Evolutionary conservation across 2,888 invertebrate species (phyloP), one percentile per base, ranked within the genome.

Genomic region (Zonitis immaculata): DNA sequence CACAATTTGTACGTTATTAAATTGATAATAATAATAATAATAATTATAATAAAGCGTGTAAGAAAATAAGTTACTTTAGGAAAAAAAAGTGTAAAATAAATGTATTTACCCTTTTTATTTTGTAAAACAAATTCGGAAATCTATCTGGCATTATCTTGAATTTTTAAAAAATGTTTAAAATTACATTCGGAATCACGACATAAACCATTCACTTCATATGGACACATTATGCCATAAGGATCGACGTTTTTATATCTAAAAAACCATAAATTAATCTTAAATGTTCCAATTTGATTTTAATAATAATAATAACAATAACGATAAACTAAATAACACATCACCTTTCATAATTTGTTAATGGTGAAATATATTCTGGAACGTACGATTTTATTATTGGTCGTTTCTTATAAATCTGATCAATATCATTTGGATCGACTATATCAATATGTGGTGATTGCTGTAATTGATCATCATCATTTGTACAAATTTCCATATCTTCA

Each of bases 171-270:
- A 45, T 75, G 75, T 56, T 70, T 71, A 57, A 68, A 75, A 51
- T 62, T 60, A 63, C 75, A 76, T 49, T 73, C 74, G 46, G 67
- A 57, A 61, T 76, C 75, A 50, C 73, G 66, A 57, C 75, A 76
- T 22, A 65, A 69, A 47, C 75, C 75, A 56, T 71, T 65, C 27
- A 74, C 64, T 59, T 75, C 73, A 55, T 70, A 75, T 1, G 75
- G 75, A 60, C 75, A 76, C 56, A 74, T 59, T 42, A 71, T 72
- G 12, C 63, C 64, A 51, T 71, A 64, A 1, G 75, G 74, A 60
- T 75, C 70, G 14, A 64, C 63, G 42, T 58, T 54, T 44, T 61
- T 57, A 16, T 49, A 59, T 50, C 67, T 66, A 52, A 47, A 59
- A 22, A 4, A 22, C 3, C 3, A 22, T 22, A n/a, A n/a, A n/a